A percentile compares a stretch with the other conserved stretches of the same genome.
These are phyloP conservation scores for Bombyx mori DNA, from an alignment of 1,140 invertebrate species.

Conservation along the genomic window DNA sequence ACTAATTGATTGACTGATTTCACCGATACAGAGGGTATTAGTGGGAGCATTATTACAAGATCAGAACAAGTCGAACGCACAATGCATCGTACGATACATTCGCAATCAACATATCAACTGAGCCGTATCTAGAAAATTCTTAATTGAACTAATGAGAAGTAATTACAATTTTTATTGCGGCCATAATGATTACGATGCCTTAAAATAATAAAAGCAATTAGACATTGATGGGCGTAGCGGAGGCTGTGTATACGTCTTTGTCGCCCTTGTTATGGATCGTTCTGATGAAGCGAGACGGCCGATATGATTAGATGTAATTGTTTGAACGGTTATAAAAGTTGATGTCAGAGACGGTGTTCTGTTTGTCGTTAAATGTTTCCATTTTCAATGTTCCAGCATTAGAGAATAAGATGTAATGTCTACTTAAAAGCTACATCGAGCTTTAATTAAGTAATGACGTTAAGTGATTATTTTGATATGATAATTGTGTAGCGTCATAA, in stretches of 20 bases:
- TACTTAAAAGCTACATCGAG: no score
- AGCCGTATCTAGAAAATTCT: constrained; percentile 68
- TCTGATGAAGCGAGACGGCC: constrained; percentile 26
- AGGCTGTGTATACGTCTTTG: constrained; percentile 36
- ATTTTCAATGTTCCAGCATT: constrained; percentile 39
- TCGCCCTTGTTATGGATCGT: constrained; percentile 22
- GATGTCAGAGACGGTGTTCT: constrained; percentile 63
- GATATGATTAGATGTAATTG: constrained; percentile 64
- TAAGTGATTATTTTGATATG: no score
- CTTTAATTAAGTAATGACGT: no score
- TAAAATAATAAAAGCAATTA: constrained; percentile 72
- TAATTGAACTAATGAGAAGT: constrained; percentile 71
- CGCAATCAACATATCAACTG: constrained; percentile 62
- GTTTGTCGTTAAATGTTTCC: constrained; percentile 65
- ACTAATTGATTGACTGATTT: constrained; percentile 46
- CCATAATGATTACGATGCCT: constrained; percentile 69
- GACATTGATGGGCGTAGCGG: constrained; percentile 64
- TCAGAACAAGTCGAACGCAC: constrained; percentile 38
- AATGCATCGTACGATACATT: constrained; percentile 39
- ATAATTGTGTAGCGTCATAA: no score
- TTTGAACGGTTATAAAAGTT: constrained; percentile 68
- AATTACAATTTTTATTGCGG: constrained; percentile 71
- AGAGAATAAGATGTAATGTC: constrained; percentile 20
- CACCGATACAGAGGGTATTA: constrained; percentile 35
- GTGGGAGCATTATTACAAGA: constrained; percentile 35